Percentiles rank a stretch among this genome's conserved stretches.
These are phyloP conservation scores for Podargus strigoides DNA, from an alignment of 2,797 vertebrate species.

Conservation along the genomic window DNA sequence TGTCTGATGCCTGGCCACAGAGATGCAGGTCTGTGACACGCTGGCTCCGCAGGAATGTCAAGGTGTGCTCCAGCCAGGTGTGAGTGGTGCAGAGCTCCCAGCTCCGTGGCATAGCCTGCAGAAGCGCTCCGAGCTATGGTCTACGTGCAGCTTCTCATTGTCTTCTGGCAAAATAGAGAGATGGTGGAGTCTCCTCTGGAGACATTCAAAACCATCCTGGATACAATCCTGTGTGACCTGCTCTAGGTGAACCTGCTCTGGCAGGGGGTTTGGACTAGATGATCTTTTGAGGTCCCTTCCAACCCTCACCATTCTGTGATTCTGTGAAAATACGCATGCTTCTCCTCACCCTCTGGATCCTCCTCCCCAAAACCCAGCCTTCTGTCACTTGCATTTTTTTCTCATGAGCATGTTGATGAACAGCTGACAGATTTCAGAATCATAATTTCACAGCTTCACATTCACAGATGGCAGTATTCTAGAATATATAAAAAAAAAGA, in stretches of 20 bases:
- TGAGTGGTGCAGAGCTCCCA: neutral
- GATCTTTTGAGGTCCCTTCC: no score
- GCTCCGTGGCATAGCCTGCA: neutral
- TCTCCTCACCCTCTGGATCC: neutral
- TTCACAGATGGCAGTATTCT: slow-evolving; percentile 29
- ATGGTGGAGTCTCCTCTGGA: no score
- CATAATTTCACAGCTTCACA: slow-evolving; percentile 25
- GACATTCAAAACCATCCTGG: no score
- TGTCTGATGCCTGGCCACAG: neutral
- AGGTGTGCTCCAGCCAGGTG: neutral
- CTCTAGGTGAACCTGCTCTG: no score
- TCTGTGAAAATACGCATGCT: accelerated
- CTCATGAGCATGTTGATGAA: neutral
- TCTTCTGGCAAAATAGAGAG: neutral
- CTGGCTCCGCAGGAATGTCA: accelerated
- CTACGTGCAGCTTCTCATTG: neutral
- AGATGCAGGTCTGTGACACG: neutral
- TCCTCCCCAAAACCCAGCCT: neutral
- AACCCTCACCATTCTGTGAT: no score
- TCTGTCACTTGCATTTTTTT: slow-evolving; percentile 1
- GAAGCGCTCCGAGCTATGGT: accelerated
- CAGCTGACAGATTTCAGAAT: slow-evolving; percentile 51
- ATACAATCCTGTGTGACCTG: no score
- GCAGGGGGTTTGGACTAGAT: no score
- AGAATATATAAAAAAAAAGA: neutral